Base-by-base conservation (phyloP, 1,140 invertebrate species). In the Lepidurus arcticus region DNA sequence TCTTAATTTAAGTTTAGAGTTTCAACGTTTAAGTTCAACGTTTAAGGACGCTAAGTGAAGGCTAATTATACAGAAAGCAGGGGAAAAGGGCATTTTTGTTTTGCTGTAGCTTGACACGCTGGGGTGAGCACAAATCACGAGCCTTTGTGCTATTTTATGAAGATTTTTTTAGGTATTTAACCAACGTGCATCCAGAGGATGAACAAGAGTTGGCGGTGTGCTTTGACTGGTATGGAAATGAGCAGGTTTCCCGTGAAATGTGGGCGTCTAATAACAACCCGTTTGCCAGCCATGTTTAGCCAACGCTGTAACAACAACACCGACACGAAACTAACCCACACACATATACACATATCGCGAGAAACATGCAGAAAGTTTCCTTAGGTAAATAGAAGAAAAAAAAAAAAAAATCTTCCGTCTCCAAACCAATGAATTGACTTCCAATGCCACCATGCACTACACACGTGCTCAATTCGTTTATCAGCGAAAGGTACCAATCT, bases 231-330 rank as follows among this genome's bases (percentile, higher is more conserved):
- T 65, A 65, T 65, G 53, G 16, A 65, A 65, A 65, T 65, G 53
- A 65, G 53, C 16, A 65, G 13, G 53, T 65, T n/a, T 16, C 53
- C 53, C 21, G 53, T 65, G 53, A 65, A 65, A 65, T 65, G 53
- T 65, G 53, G 53, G 53, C 53, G 53, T 21, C 53, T 65, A 65
- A 65, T 65, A 65, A 65, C 53, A 65, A 65, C 53, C 53, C 53
- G 53, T 65, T 65, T 65, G 53, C 53, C 53, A 65, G 53, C 53
- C 53, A 65, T 21, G 53, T 65, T 34, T 65, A 65, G 53, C 53
- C 53, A 65, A 65, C 53, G 53, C 53, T 21, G 53, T 65, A 65
- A 65, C 53, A 65, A 65, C 53, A 65, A 65, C 53, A 65, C 53
- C 16, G 53, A 65, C 53, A 65, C 13, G 16, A 16, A 65, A 65